These are phyloP conservation scores for Hirudo medicinalis DNA, from an alignment of 1,140 invertebrate species.

Conservation along the genomic window DNA sequence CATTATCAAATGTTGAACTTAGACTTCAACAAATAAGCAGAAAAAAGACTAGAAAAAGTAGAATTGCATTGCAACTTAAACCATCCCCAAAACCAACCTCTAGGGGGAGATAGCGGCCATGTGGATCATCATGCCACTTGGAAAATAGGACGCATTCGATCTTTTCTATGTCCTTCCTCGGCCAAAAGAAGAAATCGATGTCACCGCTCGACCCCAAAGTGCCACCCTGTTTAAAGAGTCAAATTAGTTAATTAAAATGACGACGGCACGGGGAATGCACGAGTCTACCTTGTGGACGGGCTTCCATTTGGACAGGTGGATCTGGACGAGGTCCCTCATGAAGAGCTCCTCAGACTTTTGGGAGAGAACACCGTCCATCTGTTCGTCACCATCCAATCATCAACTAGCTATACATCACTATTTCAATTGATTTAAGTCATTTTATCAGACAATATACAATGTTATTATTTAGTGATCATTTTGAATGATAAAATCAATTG, in stretches of 20 bases:
- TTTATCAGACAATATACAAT: no score
- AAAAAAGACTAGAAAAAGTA: no score
- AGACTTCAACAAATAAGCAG: no score
- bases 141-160: constrained; percentile 39
- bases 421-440: background rate
- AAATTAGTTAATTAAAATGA: background rate
- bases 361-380: constrained; percentile 37
- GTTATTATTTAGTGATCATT: no score
- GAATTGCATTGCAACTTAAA: no score
- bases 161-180: constrained; percentile 36
- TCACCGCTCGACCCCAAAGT: constrained; percentile 34
- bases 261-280: no score
- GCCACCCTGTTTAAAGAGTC: background rate
- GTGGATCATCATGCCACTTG: constrained; percentile 35
- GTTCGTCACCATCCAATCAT: constrained; percentile 3
- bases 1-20: no score
- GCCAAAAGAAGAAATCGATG: constrained; percentile 40
- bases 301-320: constrained; percentile 39
- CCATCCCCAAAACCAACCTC: constrained; percentile 24
- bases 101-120: constrained; percentile 30
- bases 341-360: constrained; percentile 35
- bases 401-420: background rate
- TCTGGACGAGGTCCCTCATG: constrained; percentile 38
- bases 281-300: constrained; percentile 17
- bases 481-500: no score